Base-by-base conservation (phyloP, 1,140 invertebrate species). In the Bombus superbus region DNA sequence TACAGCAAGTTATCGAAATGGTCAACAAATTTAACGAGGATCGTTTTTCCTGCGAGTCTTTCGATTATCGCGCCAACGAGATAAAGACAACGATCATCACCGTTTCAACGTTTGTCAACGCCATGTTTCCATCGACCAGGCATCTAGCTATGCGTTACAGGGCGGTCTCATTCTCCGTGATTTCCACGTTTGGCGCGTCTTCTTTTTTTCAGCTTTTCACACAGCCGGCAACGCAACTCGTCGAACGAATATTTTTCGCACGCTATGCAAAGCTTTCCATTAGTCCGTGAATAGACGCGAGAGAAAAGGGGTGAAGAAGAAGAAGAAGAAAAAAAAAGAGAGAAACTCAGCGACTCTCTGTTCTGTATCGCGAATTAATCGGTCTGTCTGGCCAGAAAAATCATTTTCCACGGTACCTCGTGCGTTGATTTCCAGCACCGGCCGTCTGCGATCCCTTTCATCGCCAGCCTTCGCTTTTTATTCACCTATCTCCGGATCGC, bases 181-280 rank as follows among this genome's bases (percentile, higher is more conserved):
- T 59, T 42, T 62, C 8, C 68, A 6, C 53, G 53, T 40, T 59
- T 28, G 25, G 3, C 57, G 25, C 57, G 57, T 57, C 18, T 15
- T n/a, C 25, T 62, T 68, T 53, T 18, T 28, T 25, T 10, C 66
- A 11, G 15, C 10, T n/a, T 81, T 66, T 38, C 57, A 62, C 80
- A n/a, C 80, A 42, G 72, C 44, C 40, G 66, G 68, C 40, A 72
- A n/a, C 40, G 28, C n/a, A 11, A 4, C 38, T 4, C 64, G 28
- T 38, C 40, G 42, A 75, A 73, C 13, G 76, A 85, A 66, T 66
- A 74, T 85, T 74, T 85, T n/a, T 25, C 68, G 68, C 79, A 25
- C n/a, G 57, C 22, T 53, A 64, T 72, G 77, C 83, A 71, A 85
- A 81, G 32, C 32, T 73, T 85, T 81, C 83, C 83, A 85, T 85